A percentile compares a stretch with the other conserved stretches of the same genome.
Conservation (phyloP, 2,797 vertebrate genomes). For the Glyptemys insculpta region DNA sequence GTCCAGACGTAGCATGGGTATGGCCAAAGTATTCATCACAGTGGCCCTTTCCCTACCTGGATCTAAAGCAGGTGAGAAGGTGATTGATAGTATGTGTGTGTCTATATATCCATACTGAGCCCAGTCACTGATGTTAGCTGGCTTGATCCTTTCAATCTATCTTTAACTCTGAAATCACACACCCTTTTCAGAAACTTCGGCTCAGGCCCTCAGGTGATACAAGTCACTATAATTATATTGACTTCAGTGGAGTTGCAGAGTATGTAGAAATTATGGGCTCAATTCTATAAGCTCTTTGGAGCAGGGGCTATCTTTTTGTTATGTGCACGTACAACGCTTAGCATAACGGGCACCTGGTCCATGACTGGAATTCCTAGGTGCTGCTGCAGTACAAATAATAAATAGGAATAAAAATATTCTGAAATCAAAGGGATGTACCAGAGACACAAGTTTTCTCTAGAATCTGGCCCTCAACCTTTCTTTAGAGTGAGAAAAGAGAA, state of each 20-base stretch:
- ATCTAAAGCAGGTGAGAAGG: not conserved
- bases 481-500: not conserved
- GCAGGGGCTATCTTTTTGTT: not conserved
- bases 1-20: not conserved
- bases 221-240: not conserved
- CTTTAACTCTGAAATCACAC: too few relatives aligned
- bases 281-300: not conserved
- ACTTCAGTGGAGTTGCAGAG: not conserved
- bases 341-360: not conserved
- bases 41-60: not conserved
- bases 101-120: not conserved
- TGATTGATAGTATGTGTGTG: not conserved
- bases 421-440: not conserved
- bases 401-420: not conserved
- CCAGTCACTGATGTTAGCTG: not conserved
- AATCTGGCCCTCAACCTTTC: not conserved
- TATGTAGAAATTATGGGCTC: not conserved
- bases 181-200: too few relatives aligned
- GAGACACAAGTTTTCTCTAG: not conserved
- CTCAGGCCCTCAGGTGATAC: not conserved
- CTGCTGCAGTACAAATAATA: not conserved
- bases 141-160: too few relatives aligned
- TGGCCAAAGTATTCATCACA: not conserved
- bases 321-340: not conserved
- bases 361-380: rapidly evolving